These are phyloP conservation scores for Caenorhabditis panamensis DNA, from an alignment of 2,888 invertebrate species.

Conservation along the genomic window DNA sequence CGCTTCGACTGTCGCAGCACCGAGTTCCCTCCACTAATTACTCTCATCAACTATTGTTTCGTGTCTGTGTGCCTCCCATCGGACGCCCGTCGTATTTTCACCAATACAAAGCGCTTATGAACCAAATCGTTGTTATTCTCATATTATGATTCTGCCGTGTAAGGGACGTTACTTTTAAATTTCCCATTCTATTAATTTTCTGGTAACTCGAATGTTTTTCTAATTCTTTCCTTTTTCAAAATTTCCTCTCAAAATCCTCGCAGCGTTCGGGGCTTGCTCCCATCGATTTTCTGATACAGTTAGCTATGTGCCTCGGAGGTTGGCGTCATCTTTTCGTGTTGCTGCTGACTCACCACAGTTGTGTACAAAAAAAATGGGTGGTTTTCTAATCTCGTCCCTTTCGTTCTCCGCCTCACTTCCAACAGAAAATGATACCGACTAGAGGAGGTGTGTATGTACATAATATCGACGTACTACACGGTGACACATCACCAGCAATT, in stretches of 20 bases:
- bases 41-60: slow-evolving; percentile 63
- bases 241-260: too few relatives aligned
- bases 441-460: slow-evolving; percentile 23
- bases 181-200: too few relatives aligned
- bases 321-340: slow-evolving; percentile 31
- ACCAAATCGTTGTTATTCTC: slow-evolving; percentile 4
- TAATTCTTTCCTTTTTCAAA: too few relatives aligned
- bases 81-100: slow-evolving; percentile 29
- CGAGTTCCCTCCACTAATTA: slow-evolving; percentile 59
- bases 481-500: slow-evolving; percentile 10
- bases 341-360: slow-evolving; percentile 43
- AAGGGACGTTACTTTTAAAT: background rate
- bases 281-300: slow-evolving; percentile 15
- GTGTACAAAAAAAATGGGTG: slow-evolving; percentile 58
- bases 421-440: slow-evolving; percentile 35
- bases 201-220: too few relatives aligned
- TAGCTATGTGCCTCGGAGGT: background rate
- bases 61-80: slow-evolving; percentile 9
- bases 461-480: slow-evolving; percentile 31
- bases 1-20: slow-evolving; percentile 60
- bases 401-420: slow-evolving; percentile 3
- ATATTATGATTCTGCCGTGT: background rate
- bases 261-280: background rate
- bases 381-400: slow-evolving; percentile 52
- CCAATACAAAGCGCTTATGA: slow-evolving; percentile 12